A percentile compares a stretch with the other conserved stretches of the same genome.
phyloP scores from a whole-genome alignment of 2,888 invertebrate species.

The Cataglyphis livida region DNA sequence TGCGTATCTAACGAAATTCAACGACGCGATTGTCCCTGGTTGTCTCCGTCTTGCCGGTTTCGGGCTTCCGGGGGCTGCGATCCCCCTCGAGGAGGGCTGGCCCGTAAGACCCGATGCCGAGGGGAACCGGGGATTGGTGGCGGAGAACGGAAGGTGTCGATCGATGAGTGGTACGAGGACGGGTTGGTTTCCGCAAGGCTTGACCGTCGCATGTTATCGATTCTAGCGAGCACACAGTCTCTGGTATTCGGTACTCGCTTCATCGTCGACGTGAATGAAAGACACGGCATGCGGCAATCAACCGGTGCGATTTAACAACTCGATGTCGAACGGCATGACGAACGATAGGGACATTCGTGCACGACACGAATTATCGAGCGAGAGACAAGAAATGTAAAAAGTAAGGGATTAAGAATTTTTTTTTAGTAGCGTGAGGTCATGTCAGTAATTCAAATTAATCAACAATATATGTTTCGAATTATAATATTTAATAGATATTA shows the following conservation, averaged over 20 bases:
- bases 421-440: background rate
- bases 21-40: slow-evolving; percentile 19
- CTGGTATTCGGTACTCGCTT: slow-evolving; percentile 64
- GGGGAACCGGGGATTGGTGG: slow-evolving; percentile 16
- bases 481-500: background rate
- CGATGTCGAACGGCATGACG: background rate
- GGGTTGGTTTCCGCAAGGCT: slow-evolving; percentile 61
- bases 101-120: slow-evolving; percentile 20
- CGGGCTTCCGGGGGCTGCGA: slow-evolving; percentile 58
- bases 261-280: slow-evolving; percentile 65
- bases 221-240: slow-evolving; percentile 62
- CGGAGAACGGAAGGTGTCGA: slow-evolving; percentile 59
- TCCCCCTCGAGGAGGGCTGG: slow-evolving; percentile 43
- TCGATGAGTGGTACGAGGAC: slow-evolving; percentile 71
- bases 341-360: background rate
- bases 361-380: background rate
- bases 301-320: slow-evolving; percentile 29
- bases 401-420: background rate
- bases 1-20: slow-evolving; percentile 63
- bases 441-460: background rate
- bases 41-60: background rate
- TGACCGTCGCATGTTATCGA: slow-evolving; percentile 74
- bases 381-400: background rate
- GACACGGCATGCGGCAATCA: slow-evolving; percentile 39
- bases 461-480: background rate